A percentile compares a stretch with the other conserved stretches of the same genome.
Conservation (phyloP, 2,888 invertebrate species). For the Fragum whitleyi region DNA sequence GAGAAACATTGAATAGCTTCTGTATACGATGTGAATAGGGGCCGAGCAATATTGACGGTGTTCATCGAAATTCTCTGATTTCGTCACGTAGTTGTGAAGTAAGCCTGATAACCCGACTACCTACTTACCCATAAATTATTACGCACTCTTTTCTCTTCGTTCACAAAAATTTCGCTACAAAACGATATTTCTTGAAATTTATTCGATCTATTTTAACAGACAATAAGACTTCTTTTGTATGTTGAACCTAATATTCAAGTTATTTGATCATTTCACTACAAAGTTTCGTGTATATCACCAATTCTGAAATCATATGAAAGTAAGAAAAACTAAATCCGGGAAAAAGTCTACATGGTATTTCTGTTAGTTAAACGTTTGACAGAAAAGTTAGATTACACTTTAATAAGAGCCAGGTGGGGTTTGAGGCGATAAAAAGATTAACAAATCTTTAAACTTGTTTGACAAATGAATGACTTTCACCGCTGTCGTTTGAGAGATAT, state of each 20-base stretch:
- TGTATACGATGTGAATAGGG: slow-evolving; percentile 52
- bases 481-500: slow-evolving; percentile 21
- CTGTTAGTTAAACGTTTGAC: background rate
- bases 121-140: slow-evolving; percentile 71
- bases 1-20: slow-evolving; percentile 59
- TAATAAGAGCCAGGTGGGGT: slow-evolving; percentile 63
- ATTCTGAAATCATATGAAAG: no score
- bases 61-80: slow-evolving; percentile 63
- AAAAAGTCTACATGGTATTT: background rate
- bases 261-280: no score
- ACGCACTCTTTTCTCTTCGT: slow-evolving; percentile 38
- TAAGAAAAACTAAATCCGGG: no score
- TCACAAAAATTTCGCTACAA: background rate
- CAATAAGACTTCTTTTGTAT: no score
- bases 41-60: slow-evolving; percentile 21
- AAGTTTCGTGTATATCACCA: no score
- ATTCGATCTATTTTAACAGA: no score
- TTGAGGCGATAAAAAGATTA: slow-evolving; percentile 48
- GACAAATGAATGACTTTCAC: slow-evolving; percentile 19
- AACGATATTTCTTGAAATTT: no score
- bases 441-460: slow-evolving; percentile 24
- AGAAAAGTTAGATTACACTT: slow-evolving; percentile 56
- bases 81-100: slow-evolving; percentile 78
- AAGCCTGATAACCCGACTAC: slow-evolving; percentile 65
- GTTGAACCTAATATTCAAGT: no score